Base-by-base conservation (phyloP, 2,113 vertebrate species). In the Bufo gargarizans region DNA sequence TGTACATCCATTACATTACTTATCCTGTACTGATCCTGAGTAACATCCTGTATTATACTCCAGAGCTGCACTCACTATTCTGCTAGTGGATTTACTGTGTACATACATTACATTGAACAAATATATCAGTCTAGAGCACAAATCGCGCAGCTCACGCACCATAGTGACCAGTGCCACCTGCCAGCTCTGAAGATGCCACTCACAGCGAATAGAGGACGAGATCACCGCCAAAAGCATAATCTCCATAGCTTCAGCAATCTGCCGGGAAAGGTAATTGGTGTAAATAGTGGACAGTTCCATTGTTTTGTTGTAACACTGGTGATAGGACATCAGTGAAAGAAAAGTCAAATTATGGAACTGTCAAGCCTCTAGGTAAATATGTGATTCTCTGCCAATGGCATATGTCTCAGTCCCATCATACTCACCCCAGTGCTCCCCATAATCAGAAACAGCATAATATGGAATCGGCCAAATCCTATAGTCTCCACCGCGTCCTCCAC, bases 241-340 rank as follows among this genome's bases (percentile, higher is more conserved):
- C 95, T 99, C 98, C 98, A 99, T 98, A 6, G 98, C 97, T 91
- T 99, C 98, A 0, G 93, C 94, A 3, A 99, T 96, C 98, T 99
- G 76, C 0, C 19, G 71, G 77, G 6, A 33, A 33, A 33, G 33
- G 33, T 33, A 33, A 33, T 33, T 33, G 33, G 33, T 33, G 33
- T 33, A 33, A 33, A 33, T 33, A 33, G 33, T 33, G 33, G 33
- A 33, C 33, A 33, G 33, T 33, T 33, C 33, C 33, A 33, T 33
- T 33, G 33, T 33, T 33, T 33, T 33, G 1, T 33, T 33, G 33
- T 33, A 33, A 33, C 33, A 33, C 33, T 33, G 33, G 33, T 33
- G 33, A 33, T 33, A 33, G 33, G 33, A 33, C 33, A 33, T 33
- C 33, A 33, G 33, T 33, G 33, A 33, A 33, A 33, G 33, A 33